These are phyloP conservation scores for Chaetodon auriga DNA, from an alignment of 2,113 vertebrate genomes.

Conservation along the genomic window DNA sequence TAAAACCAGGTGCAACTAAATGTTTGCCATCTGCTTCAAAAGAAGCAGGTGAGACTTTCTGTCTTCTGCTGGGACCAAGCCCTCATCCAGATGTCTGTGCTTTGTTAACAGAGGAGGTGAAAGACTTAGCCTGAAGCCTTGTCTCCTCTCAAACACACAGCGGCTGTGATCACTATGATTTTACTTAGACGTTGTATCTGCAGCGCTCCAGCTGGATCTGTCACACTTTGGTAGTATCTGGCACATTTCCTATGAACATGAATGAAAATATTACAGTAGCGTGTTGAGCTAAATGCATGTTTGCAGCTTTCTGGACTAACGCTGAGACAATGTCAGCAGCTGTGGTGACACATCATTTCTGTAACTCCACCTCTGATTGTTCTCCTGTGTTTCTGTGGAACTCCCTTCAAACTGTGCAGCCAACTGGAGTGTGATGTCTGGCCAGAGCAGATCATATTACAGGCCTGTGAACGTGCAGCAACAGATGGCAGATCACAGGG, in stretches of 20 bases:
- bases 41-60: not conserved
- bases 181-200: not conserved
- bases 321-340: conserved; percentile 48
- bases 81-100: conserved; percentile 11
- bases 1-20: not conserved
- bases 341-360: conserved; percentile 53
- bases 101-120: conserved; percentile 9
- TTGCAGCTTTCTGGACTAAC: conserved; percentile 19
- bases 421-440: conserved; percentile 68
- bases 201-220: not conserved
- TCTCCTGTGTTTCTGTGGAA: conserved; percentile 46
- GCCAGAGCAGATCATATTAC: conserved; percentile 72
- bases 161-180: not conserved
- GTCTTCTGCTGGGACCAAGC: conserved; percentile 8
- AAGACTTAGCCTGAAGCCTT: conserved; percentile 18
- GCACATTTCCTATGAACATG: not conserved
- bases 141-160: conserved; percentile 14
- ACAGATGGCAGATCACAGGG: conserved; percentile 74
- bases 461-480: conserved; percentile 76
- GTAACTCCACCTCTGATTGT: conserved; percentile 71
- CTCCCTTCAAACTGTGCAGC: conserved; percentile 63
- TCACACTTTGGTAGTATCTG: not conserved
- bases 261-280: not conserved
- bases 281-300: conserved; percentile 17
- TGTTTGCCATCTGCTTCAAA: not conserved